Evolutionary conservation across 2,113 vertebrate species (phyloP), one percentile per base, ranked within the genome.

Genomic region (Nerophis ophidion): DNA sequence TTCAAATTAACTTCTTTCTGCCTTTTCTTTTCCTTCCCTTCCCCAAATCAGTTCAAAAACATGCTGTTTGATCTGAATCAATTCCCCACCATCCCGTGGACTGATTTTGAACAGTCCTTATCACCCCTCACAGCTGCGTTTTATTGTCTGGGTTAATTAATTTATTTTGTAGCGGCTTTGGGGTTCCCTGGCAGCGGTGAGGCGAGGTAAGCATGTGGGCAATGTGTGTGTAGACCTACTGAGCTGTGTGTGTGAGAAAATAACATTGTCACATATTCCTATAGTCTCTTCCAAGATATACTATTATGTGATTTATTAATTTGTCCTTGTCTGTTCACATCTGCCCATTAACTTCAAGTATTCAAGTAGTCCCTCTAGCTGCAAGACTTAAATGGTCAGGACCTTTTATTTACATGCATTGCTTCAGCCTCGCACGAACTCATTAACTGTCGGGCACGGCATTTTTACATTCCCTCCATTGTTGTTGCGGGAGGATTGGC

Each of bases 111-210:
- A 86, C 68, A 38, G 66, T 77, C 71, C 69, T 63, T 72, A 70
- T 79, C 67, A 48, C 68, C 69, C 64, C 65, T 74, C 72, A 66
- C 83, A 90, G 87, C 86, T 88, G 83, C 71, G 71, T 82, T 87
- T 88, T 83, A 86, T 88, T 82, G 79, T 84, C 71, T 66, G 74
- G 74, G 70, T 77, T 89, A 88, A 89, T 88, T 63, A 84, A 81
- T 88, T 87, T 86, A 78, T 89, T 88, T 87, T 86, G 79, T 80
- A 79, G 81, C 66, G 76, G 68, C 76, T 83, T 83, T 77, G 75
- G 48, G 76, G 80, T 82, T 86, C 79, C 83, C 68, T 83, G 76
- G 84, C 77, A 82, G 79, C 65, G 75, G 53, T 65, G 70, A 77
- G 75, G 68, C 62, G 26, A 76, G 78, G 72, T 62, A 68, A 73